Percentiles rank a stretch among this genome's conserved stretches.
Evolutionary conservation across 1,140 invertebrate species (phyloP).

Genomic region (Paraescarpia echinospica): DNA sequence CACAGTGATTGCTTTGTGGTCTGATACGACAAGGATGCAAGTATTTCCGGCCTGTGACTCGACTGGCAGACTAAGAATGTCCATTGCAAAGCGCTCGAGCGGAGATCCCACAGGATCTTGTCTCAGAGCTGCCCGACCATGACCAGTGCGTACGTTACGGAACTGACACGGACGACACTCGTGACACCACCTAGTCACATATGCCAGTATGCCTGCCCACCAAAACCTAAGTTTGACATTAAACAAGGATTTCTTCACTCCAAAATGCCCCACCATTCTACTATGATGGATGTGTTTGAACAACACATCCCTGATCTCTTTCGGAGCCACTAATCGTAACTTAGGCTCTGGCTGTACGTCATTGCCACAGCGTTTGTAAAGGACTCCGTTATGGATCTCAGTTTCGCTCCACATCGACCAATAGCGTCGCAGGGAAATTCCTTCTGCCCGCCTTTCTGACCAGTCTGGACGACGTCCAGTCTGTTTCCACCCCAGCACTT

Average conservation of each 20-base stretch:
- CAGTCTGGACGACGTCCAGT: background rate
- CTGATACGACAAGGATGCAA: slow-evolving; percentile 16
- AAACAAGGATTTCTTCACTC: background rate
- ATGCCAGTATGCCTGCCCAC: no score
- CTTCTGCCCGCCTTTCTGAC: background rate
- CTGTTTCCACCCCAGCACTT: background rate
- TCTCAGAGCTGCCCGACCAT: background rate
- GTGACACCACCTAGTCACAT: slow-evolving; percentile 9
- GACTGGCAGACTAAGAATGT: slow-evolving; percentile 4
- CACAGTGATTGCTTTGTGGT: slow-evolving; percentile 14
- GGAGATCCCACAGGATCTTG: slow-evolving; percentile 21
- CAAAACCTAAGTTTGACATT: slow-evolving; percentile 14
- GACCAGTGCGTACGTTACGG: background rate
- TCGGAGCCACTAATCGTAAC: background rate
- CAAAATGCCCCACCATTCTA: slow-evolving; percentile 6
- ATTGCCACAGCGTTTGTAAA: background rate
- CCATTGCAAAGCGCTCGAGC: slow-evolving; percentile 27
- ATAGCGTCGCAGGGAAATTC: background rate
- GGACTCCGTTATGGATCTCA: background rate
- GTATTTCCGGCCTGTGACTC: background rate
- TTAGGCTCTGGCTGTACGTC: background rate
- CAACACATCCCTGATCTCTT: background rate
- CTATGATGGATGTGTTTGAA: background rate
- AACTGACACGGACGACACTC: slow-evolving; percentile 13
- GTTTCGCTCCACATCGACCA: slow-evolving; percentile 5